These are phyloP conservation scores for Aptenodytes forsteri DNA, from an alignment of 2,113 vertebrate genomes.

Conservation along the genomic window DNA sequence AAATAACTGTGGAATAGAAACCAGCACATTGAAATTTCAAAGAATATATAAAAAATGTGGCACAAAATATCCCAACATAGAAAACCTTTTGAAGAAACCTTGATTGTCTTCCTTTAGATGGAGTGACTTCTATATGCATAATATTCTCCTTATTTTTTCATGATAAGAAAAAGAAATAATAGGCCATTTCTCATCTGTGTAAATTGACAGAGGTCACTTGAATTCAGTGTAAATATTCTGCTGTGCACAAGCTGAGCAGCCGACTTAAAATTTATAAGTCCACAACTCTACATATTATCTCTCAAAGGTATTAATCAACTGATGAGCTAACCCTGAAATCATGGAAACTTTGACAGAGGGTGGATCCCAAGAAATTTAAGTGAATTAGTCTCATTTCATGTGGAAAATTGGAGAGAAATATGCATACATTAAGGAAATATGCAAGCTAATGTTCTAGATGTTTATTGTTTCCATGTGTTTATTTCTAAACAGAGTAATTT, in stretches of 20 bases:
- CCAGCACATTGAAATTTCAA: not conserved
- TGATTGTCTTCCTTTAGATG: not conserved
- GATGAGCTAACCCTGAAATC: constrained; percentile 35
- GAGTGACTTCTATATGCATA: not conserved
- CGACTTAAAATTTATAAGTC: not conserved
- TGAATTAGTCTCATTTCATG: constrained; percentile 67
- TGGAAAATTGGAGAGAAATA: constrained; percentile 69
- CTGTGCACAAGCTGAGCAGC: not conserved
- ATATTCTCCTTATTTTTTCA: not conserved
- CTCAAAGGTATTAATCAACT: constrained; percentile 39
- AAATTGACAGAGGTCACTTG: not conserved
- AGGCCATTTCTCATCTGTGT: not conserved
- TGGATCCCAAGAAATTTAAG: constrained; percentile 58
- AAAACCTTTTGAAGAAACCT: not conserved
- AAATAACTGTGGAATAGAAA: not conserved
- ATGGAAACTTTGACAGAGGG: constrained; percentile 49
- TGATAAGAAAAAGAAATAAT: not conserved
- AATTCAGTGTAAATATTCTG: constrained; percentile 2
- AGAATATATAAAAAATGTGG: not conserved
- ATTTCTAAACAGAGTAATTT: constrained; percentile 68
- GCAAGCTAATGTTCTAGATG: constrained; percentile 57
- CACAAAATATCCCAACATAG: not conserved
- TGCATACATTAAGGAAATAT: constrained; percentile 71
- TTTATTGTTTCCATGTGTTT: constrained; percentile 73
- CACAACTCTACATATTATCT: not conserved